These are phyloP conservation scores for Dryas iulia DNA, from an alignment of 1,140 invertebrate species.

Conservation along the genomic window DNA sequence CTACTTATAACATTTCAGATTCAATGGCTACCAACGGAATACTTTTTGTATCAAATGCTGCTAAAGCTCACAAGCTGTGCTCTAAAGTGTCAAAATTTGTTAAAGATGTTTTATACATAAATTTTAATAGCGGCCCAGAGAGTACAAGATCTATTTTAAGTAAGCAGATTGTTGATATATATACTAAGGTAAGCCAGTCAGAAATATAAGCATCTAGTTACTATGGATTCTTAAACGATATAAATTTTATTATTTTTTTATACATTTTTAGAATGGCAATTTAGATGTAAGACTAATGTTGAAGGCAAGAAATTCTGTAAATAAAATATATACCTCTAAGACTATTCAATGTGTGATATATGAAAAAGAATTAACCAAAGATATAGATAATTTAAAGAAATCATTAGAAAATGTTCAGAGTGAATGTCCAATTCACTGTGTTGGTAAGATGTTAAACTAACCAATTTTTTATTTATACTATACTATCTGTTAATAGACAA, in stretches of 20 bases:
- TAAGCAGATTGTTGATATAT: constrained; percentile 63
- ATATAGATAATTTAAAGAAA: constrained; percentile 47
- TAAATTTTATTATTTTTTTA: neutral
- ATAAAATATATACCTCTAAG: constrained; percentile 53
- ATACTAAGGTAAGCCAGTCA: constrained; percentile 51
- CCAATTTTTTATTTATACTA: neutral
- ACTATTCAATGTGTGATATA: constrained; percentile 61
- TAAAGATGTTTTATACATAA: constrained; percentile 63
- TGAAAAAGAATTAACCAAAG: constrained; percentile 52
- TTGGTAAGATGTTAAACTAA: neutral
- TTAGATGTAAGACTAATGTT: constrained; percentile 68
- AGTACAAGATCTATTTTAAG: constrained; percentile 50
- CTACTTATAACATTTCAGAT: constrained; percentile 22
- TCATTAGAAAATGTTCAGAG: constrained; percentile 39
- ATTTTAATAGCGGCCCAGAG: constrained; percentile 48
- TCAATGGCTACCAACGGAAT: constrained; percentile 67
- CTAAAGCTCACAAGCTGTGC: constrained; percentile 56
- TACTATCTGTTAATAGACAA: neutral
- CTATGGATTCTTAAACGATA: neutral
- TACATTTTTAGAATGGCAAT: constrained; percentile 31
- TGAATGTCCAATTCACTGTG: constrained; percentile 16
- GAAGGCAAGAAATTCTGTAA: constrained; percentile 42
- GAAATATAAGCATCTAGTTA: neutral
- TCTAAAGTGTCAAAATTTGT: constrained; percentile 59
- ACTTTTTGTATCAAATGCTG: constrained; percentile 61